Conservation (phyloP, 2,888 invertebrate genomes). For the Ennomos erosarius region DNA sequence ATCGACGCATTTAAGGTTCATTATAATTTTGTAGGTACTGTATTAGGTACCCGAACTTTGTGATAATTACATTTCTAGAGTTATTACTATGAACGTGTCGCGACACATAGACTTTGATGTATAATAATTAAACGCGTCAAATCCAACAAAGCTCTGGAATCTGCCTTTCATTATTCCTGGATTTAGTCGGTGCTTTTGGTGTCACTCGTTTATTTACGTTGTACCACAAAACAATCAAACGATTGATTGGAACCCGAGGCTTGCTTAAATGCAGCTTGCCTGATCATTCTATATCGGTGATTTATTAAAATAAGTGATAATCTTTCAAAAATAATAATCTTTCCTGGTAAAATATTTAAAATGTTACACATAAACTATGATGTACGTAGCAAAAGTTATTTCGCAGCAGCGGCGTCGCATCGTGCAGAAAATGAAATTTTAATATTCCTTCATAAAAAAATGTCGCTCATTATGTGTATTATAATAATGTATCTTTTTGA, state of each 20-base stretch:
- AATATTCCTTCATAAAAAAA: no score
- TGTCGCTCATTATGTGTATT: no score
- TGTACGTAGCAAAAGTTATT: no score
- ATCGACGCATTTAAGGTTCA: no score
- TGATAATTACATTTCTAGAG: not conserved
- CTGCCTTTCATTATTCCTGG: slow-evolving; percentile 29
- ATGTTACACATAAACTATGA: no score
- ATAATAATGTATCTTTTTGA: not conserved
- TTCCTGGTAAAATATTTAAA: no score
- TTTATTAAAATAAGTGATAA: slow-evolving; percentile 7
- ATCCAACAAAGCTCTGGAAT: not conserved
- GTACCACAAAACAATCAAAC: slow-evolving; percentile 36
- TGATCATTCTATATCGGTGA: not conserved
- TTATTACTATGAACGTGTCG: not conserved
- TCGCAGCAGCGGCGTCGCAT: no score
- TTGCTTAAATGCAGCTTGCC: not conserved
- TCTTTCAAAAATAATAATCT: not conserved
- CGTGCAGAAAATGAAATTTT: no score
- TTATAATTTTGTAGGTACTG: no score
- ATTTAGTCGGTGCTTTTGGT: slow-evolving; percentile 22
- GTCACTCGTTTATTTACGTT: slow-evolving; percentile 33
- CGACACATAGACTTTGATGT: not conserved
- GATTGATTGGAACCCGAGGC: slow-evolving; percentile 36
- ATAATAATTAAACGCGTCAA: not conserved
- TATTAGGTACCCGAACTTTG: no score